A percentile compares a stretch with the other conserved stretches of the same genome.
Conservation (phyloP, 2,113 vertebrate species). For the Myrmophylax atrothorax region DNA sequence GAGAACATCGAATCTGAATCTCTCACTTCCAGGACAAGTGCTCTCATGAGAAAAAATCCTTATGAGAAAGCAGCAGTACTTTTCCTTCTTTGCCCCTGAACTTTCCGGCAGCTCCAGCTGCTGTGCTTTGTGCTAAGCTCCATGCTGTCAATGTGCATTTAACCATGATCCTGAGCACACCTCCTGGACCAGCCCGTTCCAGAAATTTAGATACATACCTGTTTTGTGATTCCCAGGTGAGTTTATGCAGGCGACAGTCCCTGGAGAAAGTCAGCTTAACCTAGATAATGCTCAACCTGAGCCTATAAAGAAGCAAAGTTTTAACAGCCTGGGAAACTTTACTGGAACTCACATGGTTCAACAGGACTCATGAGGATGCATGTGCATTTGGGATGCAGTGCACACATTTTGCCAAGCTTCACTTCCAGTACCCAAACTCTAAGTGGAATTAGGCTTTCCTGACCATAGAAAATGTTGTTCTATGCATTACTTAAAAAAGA, state of each 20-base stretch:
- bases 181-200: slow-evolving; percentile 20
- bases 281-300: background rate
- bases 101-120: background rate
- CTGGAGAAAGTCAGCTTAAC: slow-evolving; percentile 17
- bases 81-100: background rate
- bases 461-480: background rate
- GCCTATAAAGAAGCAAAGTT: background rate
- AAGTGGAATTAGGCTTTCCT: background rate
- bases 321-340: background rate
- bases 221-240: slow-evolving; percentile 6
- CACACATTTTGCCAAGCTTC: background rate
- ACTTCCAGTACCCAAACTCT: background rate
- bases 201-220: background rate
- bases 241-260: background rate
- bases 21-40: slow-evolving; percentile 15
- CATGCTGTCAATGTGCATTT: slow-evolving; percentile 31
- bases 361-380: background rate
- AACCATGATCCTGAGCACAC: background rate
- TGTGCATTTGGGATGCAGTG: background rate
- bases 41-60: slow-evolving; percentile 23
- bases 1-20: background rate
- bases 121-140: background rate
- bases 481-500: background rate
- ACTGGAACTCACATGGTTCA: background rate
- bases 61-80: background rate